These are phyloP conservation scores for Archaeoteleia sp. DNA, from an alignment of 2,888 invertebrate species.

Conservation along the genomic window DNA sequence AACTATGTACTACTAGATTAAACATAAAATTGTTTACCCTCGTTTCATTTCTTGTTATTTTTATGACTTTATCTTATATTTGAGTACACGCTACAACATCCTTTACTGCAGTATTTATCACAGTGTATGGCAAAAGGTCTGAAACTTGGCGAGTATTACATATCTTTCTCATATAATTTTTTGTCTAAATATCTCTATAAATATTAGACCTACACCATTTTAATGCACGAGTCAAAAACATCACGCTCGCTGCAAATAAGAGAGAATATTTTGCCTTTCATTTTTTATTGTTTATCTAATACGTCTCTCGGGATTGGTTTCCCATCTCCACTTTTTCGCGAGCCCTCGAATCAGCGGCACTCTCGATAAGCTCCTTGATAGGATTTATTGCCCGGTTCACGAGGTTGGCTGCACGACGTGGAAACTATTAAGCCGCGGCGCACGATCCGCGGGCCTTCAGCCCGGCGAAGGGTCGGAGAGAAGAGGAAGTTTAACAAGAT, in stretches of 20 bases:
- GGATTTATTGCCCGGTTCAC: conserved; percentile 68
- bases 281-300: conserved; percentile 38
- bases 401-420: conserved; percentile 64
- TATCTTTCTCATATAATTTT: too few relatives aligned
- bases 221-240: not conserved
- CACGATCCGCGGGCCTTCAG: conserved; percentile 51
- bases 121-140: too few relatives aligned
- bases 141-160: too few relatives aligned
- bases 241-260: not conserved
- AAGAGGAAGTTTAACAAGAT: conserved; percentile 54
- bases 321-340: conserved; percentile 50
- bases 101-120: too few relatives aligned
- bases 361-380: conserved; percentile 61
- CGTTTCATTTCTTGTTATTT: too few relatives aligned
- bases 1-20: too few relatives aligned
- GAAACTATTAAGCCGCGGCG: conserved; percentile 66
- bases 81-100: too few relatives aligned
- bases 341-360: conserved; percentile 63
- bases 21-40: too few relatives aligned
- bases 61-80: too few relatives aligned
- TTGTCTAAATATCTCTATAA: too few relatives aligned
- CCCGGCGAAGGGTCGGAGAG: conserved; percentile 26
- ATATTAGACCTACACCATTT: too few relatives aligned
- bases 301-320: conserved; percentile 56
- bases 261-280: conserved; percentile 19